Base-by-base conservation (phyloP, 2,113 vertebrate genomes). In the Gambusia holbrooki region DNA sequence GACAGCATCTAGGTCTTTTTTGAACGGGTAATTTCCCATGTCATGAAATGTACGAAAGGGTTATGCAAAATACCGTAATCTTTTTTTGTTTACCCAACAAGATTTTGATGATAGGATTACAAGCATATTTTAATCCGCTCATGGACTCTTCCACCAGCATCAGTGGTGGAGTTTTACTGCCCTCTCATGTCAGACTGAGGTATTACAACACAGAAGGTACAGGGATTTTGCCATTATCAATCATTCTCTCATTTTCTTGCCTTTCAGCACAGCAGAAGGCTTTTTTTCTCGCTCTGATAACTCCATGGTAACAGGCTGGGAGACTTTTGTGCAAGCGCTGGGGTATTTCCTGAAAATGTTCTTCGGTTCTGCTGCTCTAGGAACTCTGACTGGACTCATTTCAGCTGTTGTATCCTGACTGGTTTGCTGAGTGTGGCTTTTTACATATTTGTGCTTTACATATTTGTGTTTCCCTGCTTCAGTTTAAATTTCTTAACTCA, bases 341-440 rank as follows among this genome's bases (percentile, higher is more conserved):
- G 94, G 95, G 62, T 98, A 99, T 91, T 99, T 99, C 84, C 96
- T 99, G 28, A 95, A 98, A 88, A 99, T 99, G 98, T 99, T 99
- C 91, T 99, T 99, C 30, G 98, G 98, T 74, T 99, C 98, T 3
- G 96, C 98, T 19, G 98, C 97, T 0, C 95, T 99, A 32, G 98
- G 98, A 89, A 99, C 97, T 0, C 96, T 99, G 79, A 99, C 97
- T 3, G 98, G 97, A 85, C 96, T 99, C 85, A 99, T 99, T 94
- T 99, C 98, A 58, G 96, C 98, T 82, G 79, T 99, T 85, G 98
- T 99, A 99, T 99, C 97, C 97, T 94, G 17, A 76, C 8, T 40
- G 0, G 22, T 66, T 27, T 12, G 62, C 32, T 80, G 61, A 75
- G 27, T 42, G 29, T 75, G 17, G 66, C 27, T 60, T 9, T 74